phyloP scores from a whole-genome alignment of 2,113 vertebrate genomes.

The Porphyrio hochstetteri region DNA sequence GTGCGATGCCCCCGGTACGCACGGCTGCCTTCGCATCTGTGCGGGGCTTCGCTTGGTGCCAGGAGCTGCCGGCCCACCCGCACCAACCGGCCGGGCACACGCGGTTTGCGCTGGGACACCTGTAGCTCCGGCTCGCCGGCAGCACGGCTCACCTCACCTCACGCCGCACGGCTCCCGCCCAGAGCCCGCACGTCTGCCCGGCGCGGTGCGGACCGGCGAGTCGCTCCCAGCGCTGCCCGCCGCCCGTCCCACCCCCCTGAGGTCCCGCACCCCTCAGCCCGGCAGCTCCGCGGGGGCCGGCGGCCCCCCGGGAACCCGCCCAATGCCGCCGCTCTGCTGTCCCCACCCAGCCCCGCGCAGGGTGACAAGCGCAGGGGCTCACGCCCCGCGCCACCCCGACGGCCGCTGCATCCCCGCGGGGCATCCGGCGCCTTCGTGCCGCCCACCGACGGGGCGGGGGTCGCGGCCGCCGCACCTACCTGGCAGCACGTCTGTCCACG shows the following conservation, averaged over 20 bases:
- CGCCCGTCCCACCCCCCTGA: background rate
- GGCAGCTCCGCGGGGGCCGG: background rate
- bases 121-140: fast-evolving
- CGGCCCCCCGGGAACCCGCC: background rate
- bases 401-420: background rate
- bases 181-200: background rate
- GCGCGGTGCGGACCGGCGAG: too few species aligned
- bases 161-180: fast-evolving
- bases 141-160: background rate
- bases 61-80: background rate
- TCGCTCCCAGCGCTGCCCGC: background rate
- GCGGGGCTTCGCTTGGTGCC: fast-evolving
- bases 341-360: background rate
- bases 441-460: background rate
- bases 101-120: fast-evolving
- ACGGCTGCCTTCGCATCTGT: fast-evolving
- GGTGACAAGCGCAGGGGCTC: background rate
- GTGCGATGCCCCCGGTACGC: fast-evolving
- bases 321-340: background rate
- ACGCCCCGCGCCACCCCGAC: background rate
- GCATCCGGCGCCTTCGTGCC: background rate
- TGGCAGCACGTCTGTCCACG: background rate
- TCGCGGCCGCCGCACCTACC: background rate
- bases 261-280: background rate
- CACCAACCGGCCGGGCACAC: fast-evolving